Base-by-base conservation (phyloP, 2,888 invertebrate species). In the Heliconius charithonia region DNA sequence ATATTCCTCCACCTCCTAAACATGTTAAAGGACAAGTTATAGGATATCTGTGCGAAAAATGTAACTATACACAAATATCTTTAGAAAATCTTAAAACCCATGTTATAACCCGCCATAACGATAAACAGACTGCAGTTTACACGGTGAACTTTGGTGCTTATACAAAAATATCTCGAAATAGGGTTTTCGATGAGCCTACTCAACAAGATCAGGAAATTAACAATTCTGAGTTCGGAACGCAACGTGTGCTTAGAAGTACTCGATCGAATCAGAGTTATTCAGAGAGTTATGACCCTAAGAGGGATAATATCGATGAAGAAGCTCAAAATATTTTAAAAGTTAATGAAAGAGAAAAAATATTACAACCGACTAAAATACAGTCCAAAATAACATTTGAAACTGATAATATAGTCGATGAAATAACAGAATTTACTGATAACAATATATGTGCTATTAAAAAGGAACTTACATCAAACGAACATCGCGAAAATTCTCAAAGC, bases 21-120 rank as follows among this genome's bases (percentile, higher is more conserved):
- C 89, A 91, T 76, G 80, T 83, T 0, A 89, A 89, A 79, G 93
- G 93, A 0, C 92, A 94, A 84, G 86, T 95, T 29, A 90, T 92
- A 72, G 97, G 96, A 0, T 97, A 96, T 85, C 93, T 97, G 4
- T 98, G 98, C 86, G 95, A 95, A 4, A 93, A 96, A 79, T 98
- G 98, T 86, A 96, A 97, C 86, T 98, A 95, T 83, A 95, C 97
- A 2, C 98, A 98, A 89, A 87, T 97, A 82, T 94, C 95, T 10
- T 90, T 95, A 72, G 89, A 92, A 59, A 96, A 96, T 85, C 90
- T 97, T 0, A 95, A 96, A 81, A 93, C 93, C 0, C 98, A 98
- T 84, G 92, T 97, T 0, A 92, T 95, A 69, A 87, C 90, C 0
- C 95, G 96, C 81, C 97, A 96, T 83, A 88, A 92, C 71, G 90